These are phyloP conservation scores for Neostethus bicornis DNA, from an alignment of 2,797 vertebrate species.

Conservation along the genomic window DNA sequence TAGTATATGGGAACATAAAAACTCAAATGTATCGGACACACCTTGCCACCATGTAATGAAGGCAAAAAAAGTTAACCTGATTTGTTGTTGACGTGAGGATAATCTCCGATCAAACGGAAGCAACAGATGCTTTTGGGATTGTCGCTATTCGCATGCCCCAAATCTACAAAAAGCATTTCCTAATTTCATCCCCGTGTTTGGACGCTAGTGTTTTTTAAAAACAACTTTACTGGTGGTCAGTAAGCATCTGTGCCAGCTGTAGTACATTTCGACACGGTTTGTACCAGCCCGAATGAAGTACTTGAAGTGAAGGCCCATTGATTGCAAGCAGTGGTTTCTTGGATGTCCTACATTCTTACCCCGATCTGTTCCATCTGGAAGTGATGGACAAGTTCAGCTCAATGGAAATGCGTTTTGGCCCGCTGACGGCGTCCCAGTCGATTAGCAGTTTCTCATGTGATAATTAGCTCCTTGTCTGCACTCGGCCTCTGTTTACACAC, in stretches of 20 bases:
- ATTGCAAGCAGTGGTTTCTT: constrained; percentile 55
- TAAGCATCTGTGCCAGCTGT: constrained; percentile 62
- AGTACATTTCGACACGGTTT: constrained; percentile 63
- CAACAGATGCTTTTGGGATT: constrained; percentile 33
- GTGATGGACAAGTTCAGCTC: constrained; percentile 47
- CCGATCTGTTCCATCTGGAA: constrained; percentile 60
- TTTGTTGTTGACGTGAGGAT: constrained; percentile 47
- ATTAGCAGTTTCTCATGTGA: constrained; percentile 60
- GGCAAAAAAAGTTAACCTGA: constrained; percentile 50
- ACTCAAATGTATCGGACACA: constrained; percentile 3
- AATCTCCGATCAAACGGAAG: constrained; percentile 43
- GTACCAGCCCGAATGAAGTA: constrained; percentile 55
- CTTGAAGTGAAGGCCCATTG: constrained; percentile 70
- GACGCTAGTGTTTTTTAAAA: constrained; percentile 45
- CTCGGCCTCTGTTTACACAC: constrained; percentile 35
- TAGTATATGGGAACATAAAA: constrained; percentile 15
- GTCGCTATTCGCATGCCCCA: constrained; percentile 52
- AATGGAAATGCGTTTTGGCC: constrained; percentile 52
- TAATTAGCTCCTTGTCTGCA: constrained; percentile 43
- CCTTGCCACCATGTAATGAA: constrained; percentile 49
- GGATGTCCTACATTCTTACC: constrained; percentile 55
- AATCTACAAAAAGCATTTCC: constrained; percentile 55
- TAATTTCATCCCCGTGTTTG: constrained; percentile 58
- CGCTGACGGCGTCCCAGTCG: constrained; percentile 44
- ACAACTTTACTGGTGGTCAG: constrained; percentile 48